Base-by-base conservation (phyloP, 2,113 vertebrate genomes). In the Parus major region DNA sequence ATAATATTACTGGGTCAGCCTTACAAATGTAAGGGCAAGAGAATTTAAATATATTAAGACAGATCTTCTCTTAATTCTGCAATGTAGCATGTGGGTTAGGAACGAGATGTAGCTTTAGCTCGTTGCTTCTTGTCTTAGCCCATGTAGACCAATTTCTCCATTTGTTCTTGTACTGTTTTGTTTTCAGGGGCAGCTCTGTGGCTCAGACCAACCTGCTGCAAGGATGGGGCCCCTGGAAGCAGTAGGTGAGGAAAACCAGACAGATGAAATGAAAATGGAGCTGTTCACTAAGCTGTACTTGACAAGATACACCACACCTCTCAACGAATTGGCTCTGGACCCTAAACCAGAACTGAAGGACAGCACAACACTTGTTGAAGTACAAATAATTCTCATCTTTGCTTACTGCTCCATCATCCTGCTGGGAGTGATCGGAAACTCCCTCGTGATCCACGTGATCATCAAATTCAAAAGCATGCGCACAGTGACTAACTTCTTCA, bases 401-500 rank as follows among this genome's bases (percentile, higher is more conserved):
- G 99, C 99, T 36, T 99, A 99, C 87, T 98, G 98, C 86, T 98
- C 98, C 61, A 99, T 99, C 96, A 99, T 99, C 90, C 61, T 99
- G 59, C 97, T 99, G 44, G 99, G 99, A 3, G 98, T 99, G 35
- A 97, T 98, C 0, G 99, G 99, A 31, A 99, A 99, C 97, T 98
- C 98, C 14, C 94, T 99, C 1, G 99, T 99, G 65, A 99, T 99
- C 86, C 99, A 99, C 0, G 99, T 99, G 9, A 98, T 99, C 71
- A 98, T 98, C 95, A 99, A 98, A 84, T 99, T 99, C 95, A 99
- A 98, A 97, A 99, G 97, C 41, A 99, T 99, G 95, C 98, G 97
- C 41, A 99, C 99, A 0, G 99, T 99, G 29, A 99, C 99, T 24
- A 99, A 99, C 94, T 99, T 99, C 96, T 99, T 99, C 85, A 99